These are phyloP conservation scores for Ischnura elegans DNA, from an alignment of 2,888 invertebrate genomes.

Conservation along the genomic window DNA sequence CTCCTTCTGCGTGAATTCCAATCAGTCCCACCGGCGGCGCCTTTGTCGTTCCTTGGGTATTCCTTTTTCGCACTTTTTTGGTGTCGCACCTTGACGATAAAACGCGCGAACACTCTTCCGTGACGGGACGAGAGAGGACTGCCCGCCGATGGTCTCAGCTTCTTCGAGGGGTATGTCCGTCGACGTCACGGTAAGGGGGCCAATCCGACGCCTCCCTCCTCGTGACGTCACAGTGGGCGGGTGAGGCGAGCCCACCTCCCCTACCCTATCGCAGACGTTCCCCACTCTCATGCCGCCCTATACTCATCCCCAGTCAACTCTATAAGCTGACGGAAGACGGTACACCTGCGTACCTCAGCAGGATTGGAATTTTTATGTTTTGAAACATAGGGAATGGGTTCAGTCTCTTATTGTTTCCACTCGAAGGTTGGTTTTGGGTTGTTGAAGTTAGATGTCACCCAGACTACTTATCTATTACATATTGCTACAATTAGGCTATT, in stretches of 20 bases:
- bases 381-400: too few species aligned
- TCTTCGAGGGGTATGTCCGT: slow-evolving; percentile 16
- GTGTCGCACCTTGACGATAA: slow-evolving; percentile 15
- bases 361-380: too few species aligned
- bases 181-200: slow-evolving; percentile 4
- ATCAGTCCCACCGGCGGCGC: not conserved
- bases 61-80: slow-evolving; percentile 17
- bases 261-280: not conserved
- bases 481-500: too few species aligned
- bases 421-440: too few species aligned
- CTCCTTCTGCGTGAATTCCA: not conserved
- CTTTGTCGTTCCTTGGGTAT: not conserved
- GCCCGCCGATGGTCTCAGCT: not conserved
- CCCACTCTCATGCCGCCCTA: not conserved
- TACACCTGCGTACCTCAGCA: not conserved
- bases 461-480: too few species aligned
- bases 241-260: not conserved
- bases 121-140: slow-evolving; percentile 30
- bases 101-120: slow-evolving; percentile 30
- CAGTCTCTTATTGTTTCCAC: too few species aligned
- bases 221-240: slow-evolving; percentile 47
- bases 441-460: too few species aligned
- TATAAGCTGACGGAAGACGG: not conserved
- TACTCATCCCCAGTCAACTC: not conserved
- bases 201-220: not conserved